These are phyloP conservation scores for Poliocrania exsul DNA, from an alignment of 2,797 vertebrate genomes.

Conservation along the genomic window DNA sequence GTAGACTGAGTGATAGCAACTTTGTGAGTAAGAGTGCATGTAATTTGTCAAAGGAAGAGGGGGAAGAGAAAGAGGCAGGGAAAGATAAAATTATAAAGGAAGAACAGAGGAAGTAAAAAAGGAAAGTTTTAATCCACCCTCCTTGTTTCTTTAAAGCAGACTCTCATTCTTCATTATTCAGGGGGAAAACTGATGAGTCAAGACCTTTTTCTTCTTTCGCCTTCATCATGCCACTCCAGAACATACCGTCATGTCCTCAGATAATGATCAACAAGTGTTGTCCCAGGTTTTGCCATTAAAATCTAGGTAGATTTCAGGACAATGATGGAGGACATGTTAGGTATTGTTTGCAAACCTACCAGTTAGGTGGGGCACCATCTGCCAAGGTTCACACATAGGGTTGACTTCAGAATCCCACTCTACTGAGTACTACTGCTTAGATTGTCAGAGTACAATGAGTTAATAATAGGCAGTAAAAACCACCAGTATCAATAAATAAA, in stretches of 20 bases:
- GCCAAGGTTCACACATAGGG: not conserved
- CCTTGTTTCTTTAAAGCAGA: not conserved
- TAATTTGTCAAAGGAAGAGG: not conserved
- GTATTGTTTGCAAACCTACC: not conserved
- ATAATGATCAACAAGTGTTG: not conserved
- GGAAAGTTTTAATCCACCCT: not conserved
- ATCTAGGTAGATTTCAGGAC: not conserved
- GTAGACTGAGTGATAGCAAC: not conserved
- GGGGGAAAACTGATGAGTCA: not conserved
- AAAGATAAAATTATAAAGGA: not conserved
- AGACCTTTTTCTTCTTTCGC: not conserved
- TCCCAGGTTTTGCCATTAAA: not conserved
- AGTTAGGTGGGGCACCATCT: not conserved
- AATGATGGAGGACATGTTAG: not conserved
- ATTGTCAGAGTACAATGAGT: not conserved
- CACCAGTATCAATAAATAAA: not conserved
- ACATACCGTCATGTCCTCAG: not conserved
- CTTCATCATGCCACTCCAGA: not conserved
- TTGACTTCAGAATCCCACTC: not conserved
- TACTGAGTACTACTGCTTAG: not conserved
- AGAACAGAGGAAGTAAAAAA: not conserved
- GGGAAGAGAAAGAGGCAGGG: not conserved
- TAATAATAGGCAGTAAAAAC: not conserved
- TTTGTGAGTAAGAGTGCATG: not conserved
- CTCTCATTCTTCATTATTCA: not conserved